phyloP scores from a whole-genome alignment of 1,140 invertebrate species.

The Trachelipus rathkii region DNA sequence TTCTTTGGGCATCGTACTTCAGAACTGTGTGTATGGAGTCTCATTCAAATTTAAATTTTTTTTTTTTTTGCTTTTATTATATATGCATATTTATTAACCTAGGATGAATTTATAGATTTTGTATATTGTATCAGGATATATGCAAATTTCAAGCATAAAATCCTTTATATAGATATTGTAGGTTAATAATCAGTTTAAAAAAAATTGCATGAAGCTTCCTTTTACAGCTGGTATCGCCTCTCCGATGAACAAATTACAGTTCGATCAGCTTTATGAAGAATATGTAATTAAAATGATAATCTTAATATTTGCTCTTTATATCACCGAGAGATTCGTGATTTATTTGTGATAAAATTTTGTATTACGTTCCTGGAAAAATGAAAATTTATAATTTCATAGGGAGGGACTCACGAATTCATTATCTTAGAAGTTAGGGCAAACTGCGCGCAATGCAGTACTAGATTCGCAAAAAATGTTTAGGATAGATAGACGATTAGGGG shows the following conservation, averaged over 20 bases:
- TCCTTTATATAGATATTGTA: no score
- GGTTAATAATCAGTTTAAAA: no score
- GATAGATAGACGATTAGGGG: slow-evolving; percentile 27
- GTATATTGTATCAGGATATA: no score
- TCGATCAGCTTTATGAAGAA: slow-evolving; percentile 2
- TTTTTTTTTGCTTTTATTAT: no score
- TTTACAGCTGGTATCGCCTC: neutral
- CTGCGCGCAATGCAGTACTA: slow-evolving; percentile 58
- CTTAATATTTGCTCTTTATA: no score
- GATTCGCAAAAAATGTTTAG: slow-evolving; percentile 35
- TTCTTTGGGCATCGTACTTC: no score
- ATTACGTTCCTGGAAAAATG: neutral
- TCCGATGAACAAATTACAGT: neutral
- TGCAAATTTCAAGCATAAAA: no score
- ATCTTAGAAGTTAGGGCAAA: slow-evolving; percentile 25
- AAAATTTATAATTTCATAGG: slow-evolving; percentile 1
- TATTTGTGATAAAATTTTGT: neutral
- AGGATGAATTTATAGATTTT: no score
- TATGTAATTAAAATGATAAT: neutral
- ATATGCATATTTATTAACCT: no score
- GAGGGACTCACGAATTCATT: neutral
- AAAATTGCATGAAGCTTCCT: neutral
- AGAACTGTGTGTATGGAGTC: no score
- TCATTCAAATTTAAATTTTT: no score
- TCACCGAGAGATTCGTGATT: neutral